phyloP scores from a whole-genome alignment of 2,888 invertebrate genomes.

The Autographa pulchrina region DNA sequence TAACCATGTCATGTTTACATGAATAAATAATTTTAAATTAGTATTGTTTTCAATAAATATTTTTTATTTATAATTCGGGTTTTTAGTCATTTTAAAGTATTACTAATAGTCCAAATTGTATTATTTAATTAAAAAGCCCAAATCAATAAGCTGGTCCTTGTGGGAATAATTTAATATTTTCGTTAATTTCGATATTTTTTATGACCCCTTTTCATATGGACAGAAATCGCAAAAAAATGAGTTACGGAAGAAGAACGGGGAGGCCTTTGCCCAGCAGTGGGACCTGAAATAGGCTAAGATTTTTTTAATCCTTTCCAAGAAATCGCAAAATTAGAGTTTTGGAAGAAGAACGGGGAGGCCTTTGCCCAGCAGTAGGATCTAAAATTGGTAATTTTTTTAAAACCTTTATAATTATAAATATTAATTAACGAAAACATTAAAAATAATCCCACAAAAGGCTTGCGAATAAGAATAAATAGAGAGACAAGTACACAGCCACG shows the following conservation, averaged over 20 bases:
- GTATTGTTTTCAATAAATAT: background rate
- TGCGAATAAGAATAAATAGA: conserved; percentile 31
- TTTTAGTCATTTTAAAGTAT: conserved; percentile 35
- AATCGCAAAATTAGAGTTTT: too few species aligned
- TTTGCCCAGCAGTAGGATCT: too few species aligned
- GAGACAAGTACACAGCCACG: conserved; percentile 52
- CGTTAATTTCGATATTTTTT: conserved; percentile 14
- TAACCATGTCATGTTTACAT: too few species aligned
- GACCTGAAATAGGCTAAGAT: too few species aligned
- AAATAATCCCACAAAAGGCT: conserved; percentile 30
- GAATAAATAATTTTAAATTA: too few species aligned
- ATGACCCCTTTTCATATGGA: background rate
- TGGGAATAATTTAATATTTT: conserved; percentile 37
- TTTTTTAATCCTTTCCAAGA: too few species aligned
- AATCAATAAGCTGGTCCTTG: conserved; percentile 49
- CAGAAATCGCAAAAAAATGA: too few species aligned
- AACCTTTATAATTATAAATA: background rate
- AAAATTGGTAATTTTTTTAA: too few species aligned
- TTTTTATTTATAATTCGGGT: background rate
- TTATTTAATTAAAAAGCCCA: conserved; percentile 38
- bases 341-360: too few species aligned
- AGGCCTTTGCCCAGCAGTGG: too few species aligned
- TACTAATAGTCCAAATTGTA: conserved; percentile 22
- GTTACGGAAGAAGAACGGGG: too few species aligned
- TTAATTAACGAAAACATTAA: conserved; percentile 45